phyloP scores from a whole-genome alignment of 2,888 invertebrate genomes.

The Loripinus fragilis region DNA sequence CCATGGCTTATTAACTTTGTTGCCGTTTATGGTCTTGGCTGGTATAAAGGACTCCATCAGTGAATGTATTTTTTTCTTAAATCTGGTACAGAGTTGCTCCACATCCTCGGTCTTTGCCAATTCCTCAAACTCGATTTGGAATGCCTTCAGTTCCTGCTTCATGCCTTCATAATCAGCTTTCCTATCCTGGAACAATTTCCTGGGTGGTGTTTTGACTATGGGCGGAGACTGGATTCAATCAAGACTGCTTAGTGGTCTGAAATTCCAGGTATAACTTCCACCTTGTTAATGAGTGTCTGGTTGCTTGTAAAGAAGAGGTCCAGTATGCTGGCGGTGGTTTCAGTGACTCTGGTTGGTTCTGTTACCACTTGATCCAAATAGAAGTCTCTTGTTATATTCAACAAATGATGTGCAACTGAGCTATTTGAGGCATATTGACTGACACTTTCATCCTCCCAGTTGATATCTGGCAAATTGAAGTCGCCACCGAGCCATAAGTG shows the following conservation, averaged over 20 bases:
- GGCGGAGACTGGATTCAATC: conserved; percentile 27
- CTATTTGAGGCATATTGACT: neutral
- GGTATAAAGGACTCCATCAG: neutral
- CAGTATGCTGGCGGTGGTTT: conserved; percentile 17
- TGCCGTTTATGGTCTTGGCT: neutral
- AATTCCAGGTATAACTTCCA: conserved; percentile 29
- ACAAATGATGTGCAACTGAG: conserved; percentile 20
- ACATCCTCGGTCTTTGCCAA: neutral
- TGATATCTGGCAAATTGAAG: conserved; percentile 34
- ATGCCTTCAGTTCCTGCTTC: neutral
- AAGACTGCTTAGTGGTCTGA: conserved; percentile 38
- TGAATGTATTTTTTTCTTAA: neutral
- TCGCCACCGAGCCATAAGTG: conserved; percentile 36
- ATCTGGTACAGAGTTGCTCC: neutral
- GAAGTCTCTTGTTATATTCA: conserved; percentile 17
- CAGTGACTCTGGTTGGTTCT: conserved; percentile 31
- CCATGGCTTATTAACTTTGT: neutral
- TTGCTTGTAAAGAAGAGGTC: conserved; percentile 39
- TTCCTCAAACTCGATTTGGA: neutral
- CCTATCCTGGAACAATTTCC: conserved; percentile 18
- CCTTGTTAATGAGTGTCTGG: conserved; percentile 25
- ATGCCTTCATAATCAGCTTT: conserved; percentile 26
- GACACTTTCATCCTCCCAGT: conserved; percentile 30
- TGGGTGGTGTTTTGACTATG: neutral
- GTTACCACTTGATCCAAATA: conserved; percentile 31